Evolutionary conservation across 2,797 vertebrate species (phyloP).

Genomic region (Rhynchonycteris naso): DNA sequence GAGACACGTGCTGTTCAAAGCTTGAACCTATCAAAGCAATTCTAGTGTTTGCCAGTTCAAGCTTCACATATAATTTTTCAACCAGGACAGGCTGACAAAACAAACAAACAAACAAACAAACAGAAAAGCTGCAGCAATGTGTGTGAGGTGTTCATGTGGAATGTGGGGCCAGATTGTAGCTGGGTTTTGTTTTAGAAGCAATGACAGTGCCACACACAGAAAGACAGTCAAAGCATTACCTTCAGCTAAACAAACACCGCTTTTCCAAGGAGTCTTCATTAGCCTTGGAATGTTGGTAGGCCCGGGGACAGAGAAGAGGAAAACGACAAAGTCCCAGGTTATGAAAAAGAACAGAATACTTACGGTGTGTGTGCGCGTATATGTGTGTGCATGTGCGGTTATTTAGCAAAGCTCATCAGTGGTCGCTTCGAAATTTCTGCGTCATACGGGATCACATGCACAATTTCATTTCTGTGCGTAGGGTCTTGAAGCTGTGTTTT

Average conservation of each 20-base stretch:
- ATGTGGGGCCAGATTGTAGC: constrained; percentile 61
- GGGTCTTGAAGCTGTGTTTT: neutral
- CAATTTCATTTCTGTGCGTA: neutral
- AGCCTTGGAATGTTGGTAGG: constrained; percentile 71
- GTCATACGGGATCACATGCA: neutral
- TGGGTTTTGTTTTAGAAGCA: constrained; percentile 71
- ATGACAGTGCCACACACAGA: constrained; percentile 57
- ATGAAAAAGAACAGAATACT: constrained; percentile 1
- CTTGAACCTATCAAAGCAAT: constrained; percentile 72
- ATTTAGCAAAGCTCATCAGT: neutral
- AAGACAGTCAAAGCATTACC: constrained; percentile 70
- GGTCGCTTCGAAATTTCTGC: neutral
- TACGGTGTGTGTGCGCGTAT: neutral
- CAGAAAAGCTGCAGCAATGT: constrained; percentile 3
- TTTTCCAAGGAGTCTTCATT: constrained; percentile 73
- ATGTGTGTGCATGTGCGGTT: neutral
- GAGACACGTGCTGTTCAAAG: constrained; percentile 77
- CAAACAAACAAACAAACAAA: neutral
- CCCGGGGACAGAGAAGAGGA: constrained; percentile 58
- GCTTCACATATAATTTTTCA: constrained; percentile 78
- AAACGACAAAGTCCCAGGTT: constrained; percentile 50
- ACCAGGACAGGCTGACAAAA: constrained; percentile 68
- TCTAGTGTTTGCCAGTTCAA: constrained; percentile 74
- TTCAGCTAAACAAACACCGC: constrained; percentile 75
- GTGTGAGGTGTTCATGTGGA: constrained; percentile 70